Evolutionary conservation across 2,113 vertebrate genomes (phyloP), one percentile per base, ranked within the genome.

Genomic region (Thymallus thymallus): DNA sequence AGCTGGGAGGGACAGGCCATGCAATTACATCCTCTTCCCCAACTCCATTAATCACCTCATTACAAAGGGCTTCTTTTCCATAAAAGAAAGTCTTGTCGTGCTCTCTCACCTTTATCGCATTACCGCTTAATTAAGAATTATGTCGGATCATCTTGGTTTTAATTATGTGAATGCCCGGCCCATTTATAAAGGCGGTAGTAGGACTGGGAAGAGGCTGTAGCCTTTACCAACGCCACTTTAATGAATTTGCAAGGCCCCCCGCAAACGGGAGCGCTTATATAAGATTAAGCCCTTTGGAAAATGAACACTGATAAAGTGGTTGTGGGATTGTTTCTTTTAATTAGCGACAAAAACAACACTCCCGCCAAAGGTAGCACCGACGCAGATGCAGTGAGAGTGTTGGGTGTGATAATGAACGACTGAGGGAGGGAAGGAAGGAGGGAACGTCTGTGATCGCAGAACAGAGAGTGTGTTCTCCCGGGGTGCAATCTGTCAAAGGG

Each of bases 81-180:
- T 86, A 84, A 90, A 90, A 86, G 81, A 83, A 24, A 82, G 80
- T 86, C 90, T 83, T 76, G 82, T 82, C 84, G 83, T 78, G 80
- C 80, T 86, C 88, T 91, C 89, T 89, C 87, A 80, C 87, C 30
- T 94, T 95, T 94, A 96, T 95, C 95, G 91, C 91, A 92, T 96
- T 95, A 95, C 86, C 58, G 87, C 93, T 95, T 96, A 95, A 97
- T 97, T 96, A 96, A 95, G 93, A 95, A 93, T 93, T 92, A 95
- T 94, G 94, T 94, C 90, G 83, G 77, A 90, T 91, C 92, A 93
- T 94, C 92, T 92, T 90, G 88, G 89, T 92, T 94, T 95, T 94
- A 94, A 95, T 96, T 96, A 95, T 91, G 90, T 24, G 20, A 0
- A 88, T 91, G 90, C 89, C 87, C 86, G 79, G 80, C 92, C 89